Evolutionary conservation across 2,113 vertebrate species (phyloP).

Genomic region (Beaufortia kweichowensis): DNA sequence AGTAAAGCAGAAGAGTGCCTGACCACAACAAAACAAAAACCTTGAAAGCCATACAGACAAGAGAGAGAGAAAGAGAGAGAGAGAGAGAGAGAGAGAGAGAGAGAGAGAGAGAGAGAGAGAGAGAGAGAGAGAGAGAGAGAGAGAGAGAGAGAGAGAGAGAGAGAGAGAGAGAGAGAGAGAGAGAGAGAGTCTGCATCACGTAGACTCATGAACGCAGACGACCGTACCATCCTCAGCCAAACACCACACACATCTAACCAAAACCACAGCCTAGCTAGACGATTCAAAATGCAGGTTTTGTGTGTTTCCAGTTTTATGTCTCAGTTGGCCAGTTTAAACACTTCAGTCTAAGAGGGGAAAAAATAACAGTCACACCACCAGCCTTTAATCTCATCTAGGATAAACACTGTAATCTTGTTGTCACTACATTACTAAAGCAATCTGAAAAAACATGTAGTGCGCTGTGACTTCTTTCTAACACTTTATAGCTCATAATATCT

Average conservation of each 20-base stretch:
- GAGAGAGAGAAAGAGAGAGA: background rate
- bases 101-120: background rate
- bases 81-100: background rate
- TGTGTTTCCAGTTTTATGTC: too few relatives aligned
- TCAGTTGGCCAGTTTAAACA: too few relatives aligned
- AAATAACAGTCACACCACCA: conserved; percentile 31
- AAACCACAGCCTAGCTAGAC: too few relatives aligned
- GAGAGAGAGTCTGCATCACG: conserved; percentile 62
- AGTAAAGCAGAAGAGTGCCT: too few relatives aligned
- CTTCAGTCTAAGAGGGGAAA: background rate
- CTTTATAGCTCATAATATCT: too few relatives aligned
- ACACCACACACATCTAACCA: conserved; percentile 32
- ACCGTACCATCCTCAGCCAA: conserved; percentile 68
- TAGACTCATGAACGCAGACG: conserved; percentile 51
- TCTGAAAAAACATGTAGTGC: background rate
- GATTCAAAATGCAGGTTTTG: too few relatives aligned
- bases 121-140: conserved; percentile 55
- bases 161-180: conserved; percentile 54
- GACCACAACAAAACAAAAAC: too few relatives aligned
- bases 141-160: conserved; percentile 54
- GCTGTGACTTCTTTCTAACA: background rate
- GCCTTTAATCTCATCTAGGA: conserved; percentile 5
- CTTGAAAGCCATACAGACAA: too few relatives aligned
- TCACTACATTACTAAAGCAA: background rate
- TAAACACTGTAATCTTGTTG: conserved; percentile 12